A percentile compares a stretch with the other conserved stretches of the same genome.
Conservation (phyloP, 2,113 vertebrate genomes). For the Ictalurus punctatus region DNA sequence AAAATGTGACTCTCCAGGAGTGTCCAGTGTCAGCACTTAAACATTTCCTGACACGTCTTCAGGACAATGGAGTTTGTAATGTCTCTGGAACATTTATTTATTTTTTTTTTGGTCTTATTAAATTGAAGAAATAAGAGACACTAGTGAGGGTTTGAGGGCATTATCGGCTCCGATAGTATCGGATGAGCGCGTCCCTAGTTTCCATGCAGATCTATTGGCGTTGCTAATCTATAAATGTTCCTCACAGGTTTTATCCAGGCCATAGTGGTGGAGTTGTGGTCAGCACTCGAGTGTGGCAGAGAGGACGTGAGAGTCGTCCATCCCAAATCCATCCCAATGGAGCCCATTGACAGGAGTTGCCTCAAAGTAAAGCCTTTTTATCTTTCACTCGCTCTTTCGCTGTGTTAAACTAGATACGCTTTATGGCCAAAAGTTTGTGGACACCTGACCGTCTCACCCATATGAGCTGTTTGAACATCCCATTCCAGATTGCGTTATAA, state of each 20-base stretch:
- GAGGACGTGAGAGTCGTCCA: conserved; percentile 82
- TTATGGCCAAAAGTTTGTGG: not conserved
- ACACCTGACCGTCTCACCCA: not conserved
- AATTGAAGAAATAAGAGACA: not conserved
- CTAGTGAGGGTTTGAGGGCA: not conserved
- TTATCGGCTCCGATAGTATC: not conserved
- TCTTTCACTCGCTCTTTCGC: not conserved
- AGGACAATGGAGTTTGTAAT: not conserved
- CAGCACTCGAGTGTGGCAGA: conserved; percentile 84
- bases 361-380: conserved; percentile 78
- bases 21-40: not conserved
- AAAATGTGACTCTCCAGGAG: not conserved
- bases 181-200: not conserved
- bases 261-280: conserved; percentile 86
- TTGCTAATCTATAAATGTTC: not conserved
- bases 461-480: not conserved
- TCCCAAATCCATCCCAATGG: conserved; percentile 84
- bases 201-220: not conserved
- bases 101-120: too few species aligned
- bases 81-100: not conserved
- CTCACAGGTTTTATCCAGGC: conserved; percentile 83
- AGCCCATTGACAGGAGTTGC: conserved; percentile 89
- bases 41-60: not conserved
- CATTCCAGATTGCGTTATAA: not conserved
- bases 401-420: not conserved